Base-by-base conservation (phyloP, 1,140 invertebrate genomes). In the Tetramorium parvispinum region DNA sequence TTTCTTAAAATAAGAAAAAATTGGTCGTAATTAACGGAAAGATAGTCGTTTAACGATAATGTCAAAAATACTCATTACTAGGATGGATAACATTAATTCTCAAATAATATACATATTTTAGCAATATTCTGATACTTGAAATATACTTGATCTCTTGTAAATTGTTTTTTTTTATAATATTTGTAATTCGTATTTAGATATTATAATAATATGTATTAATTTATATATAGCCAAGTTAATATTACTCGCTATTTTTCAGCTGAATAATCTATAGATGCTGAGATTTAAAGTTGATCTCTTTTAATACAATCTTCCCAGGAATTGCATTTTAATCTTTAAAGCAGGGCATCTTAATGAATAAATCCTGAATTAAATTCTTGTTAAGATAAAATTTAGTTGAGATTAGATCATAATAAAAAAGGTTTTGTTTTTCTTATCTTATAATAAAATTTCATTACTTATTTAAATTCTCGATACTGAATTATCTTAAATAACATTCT, bases 381-480 rank as follows among this genome's bases (percentile, higher is more conserved):
- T 76, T 76, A 76, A 76, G 13, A 1, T 49, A 24, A 21, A 40
- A 57, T 75, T 75, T 21, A 57, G n/a, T 40, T 55, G 13, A 75
- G 13, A 75, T 40, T 24, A 75, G 0, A 53, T 51, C n/a, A 37
- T 53, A 53, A n/a, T 53, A 53, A 55, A 73, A 71, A 13, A 21
- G 13, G 0, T 16, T 40, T 55, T n/a, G 16, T 61, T 16, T 68
- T 6, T 49, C 11, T 68, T 49, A 68, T 49, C 21, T 68, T 49
- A 49, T 27, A 46, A 7, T 46, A 68, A 70, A 21, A 49, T 71
- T 27, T 71, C 6, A 24, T 75, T 40, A 40, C 11, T 1, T 21
- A 78, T 65, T 78, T 65, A 78, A 78, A 63, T 78, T 32, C 8
- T 78, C 46, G 1, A 77, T 2, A 53, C 18, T 63, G 13, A 27